Conservation (phyloP, 2,888 invertebrate species). For the Chydorus sphaericus region DNA sequence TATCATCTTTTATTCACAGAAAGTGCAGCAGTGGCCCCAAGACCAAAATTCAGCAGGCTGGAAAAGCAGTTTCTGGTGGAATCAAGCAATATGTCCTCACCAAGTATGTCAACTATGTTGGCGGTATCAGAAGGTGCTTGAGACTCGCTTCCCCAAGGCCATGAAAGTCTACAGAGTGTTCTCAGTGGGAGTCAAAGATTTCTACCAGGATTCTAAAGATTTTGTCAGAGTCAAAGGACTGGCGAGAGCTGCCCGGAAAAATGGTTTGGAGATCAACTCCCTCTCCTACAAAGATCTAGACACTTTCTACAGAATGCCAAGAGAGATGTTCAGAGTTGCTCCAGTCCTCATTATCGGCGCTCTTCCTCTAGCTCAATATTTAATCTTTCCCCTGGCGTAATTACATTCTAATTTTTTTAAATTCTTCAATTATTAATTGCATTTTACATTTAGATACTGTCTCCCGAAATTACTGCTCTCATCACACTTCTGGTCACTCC, state of each 20-base stretch:
- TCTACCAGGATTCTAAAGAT: constrained; percentile 50
- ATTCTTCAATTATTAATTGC: constrained; percentile 5
- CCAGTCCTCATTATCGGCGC: constrained; percentile 64
- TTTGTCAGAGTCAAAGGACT: constrained; percentile 39
- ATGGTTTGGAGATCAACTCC: constrained; percentile 17
- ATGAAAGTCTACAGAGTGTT: constrained; percentile 59
- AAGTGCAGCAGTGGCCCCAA: neutral
- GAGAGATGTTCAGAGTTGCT: constrained; percentile 62
- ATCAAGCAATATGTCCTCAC: constrained; percentile 32
- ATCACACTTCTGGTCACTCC: constrained; percentile 73
- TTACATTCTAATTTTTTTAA: neutral
- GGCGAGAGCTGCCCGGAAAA: constrained; percentile 25
- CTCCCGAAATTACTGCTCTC: constrained; percentile 62
- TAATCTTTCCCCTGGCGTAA: constrained; percentile 71
- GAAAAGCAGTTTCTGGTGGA: constrained; percentile 13
- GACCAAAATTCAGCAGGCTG: neutral
- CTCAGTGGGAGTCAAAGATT: constrained; percentile 57
- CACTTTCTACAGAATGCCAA: constrained; percentile 59
- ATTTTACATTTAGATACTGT: constrained; percentile 42
- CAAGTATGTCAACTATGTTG: constrained; percentile 53
- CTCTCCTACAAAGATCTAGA: constrained; percentile 51
- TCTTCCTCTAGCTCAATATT: constrained; percentile 67
- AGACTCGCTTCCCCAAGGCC: constrained; percentile 60
- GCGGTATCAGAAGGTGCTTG: constrained; percentile 53
- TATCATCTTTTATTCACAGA: too few species aligned